Conservation (phyloP, 2,113 vertebrate genomes). For the Merops nubicus region DNA sequence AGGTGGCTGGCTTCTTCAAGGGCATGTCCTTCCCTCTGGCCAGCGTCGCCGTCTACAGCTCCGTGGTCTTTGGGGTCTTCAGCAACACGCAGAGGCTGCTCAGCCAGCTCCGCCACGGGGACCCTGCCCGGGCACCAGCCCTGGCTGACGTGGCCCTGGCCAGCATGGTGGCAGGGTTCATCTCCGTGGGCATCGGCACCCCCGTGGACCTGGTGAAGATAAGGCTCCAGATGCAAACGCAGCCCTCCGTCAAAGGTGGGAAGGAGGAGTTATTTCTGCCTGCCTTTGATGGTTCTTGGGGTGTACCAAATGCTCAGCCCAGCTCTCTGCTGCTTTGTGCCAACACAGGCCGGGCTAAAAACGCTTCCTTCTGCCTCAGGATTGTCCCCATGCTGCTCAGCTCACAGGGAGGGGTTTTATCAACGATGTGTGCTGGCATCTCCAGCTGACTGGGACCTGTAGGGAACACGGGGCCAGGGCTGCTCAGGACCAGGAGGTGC, state of each 20-base stretch:
- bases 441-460: not conserved
- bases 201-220: slow-evolving; percentile 97
- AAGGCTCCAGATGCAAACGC: slow-evolving; percentile 94
- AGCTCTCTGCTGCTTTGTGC: not conserved
- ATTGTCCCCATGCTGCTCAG: not conserved
- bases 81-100: slow-evolving; percentile 86
- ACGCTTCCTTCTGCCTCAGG: not conserved
- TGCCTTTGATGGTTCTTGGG: not conserved
- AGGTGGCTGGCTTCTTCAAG: slow-evolving; percentile 93
- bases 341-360: not conserved
- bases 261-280: not conserved
- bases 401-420: not conserved
- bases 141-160: slow-evolving; percentile 84
- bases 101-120: slow-evolving; percentile 76
- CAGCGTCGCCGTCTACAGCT: slow-evolving; percentile 91
- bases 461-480: not conserved
- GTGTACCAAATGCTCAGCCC: no score
- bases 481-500: not conserved
- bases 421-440: not conserved
- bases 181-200: slow-evolving; percentile 87
- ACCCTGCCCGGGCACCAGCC: slow-evolving; percentile 5
- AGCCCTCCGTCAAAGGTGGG: slow-evolving; percentile 81
- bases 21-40: slow-evolving; percentile 96
- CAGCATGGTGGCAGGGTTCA: slow-evolving; percentile 83
- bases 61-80: slow-evolving; percentile 92